Conservation (phyloP, 2,888 invertebrate genomes). For the Mystacides longicornis region DNA sequence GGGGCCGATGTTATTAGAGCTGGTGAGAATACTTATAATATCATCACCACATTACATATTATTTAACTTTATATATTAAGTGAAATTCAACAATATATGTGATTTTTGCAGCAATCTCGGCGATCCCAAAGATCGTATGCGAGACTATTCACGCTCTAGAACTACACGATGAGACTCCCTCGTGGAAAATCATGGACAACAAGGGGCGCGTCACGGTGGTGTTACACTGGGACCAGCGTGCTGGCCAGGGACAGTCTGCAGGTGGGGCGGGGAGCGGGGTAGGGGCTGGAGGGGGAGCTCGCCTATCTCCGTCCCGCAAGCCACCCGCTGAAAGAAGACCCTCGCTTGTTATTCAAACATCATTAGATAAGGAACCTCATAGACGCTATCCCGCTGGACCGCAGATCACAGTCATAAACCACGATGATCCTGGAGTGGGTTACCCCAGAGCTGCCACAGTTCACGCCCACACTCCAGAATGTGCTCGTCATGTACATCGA, state of each 20-base stretch:
- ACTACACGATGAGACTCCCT: constrained; percentile 92
- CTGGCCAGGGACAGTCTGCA: constrained; percentile 41
- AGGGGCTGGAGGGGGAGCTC: constrained; percentile 47
- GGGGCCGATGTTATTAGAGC: constrained; percentile 92
- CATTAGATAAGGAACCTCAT: constrained; percentile 55
- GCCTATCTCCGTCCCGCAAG: constrained; percentile 38
- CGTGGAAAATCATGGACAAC: constrained; percentile 98
- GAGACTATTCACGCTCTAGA: constrained; percentile 94
- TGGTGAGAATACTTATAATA: constrained; percentile 50
- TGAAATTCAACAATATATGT: not conserved
- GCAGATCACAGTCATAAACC: constrained; percentile 91
- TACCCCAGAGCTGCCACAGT: constrained; percentile 51
- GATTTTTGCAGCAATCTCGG: constrained; percentile 78
- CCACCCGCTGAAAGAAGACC: constrained; percentile 53
- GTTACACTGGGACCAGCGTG: constrained; percentile 92
- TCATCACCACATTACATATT: not conserved
- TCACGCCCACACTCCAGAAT: constrained; percentile 78
- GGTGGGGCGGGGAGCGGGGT: constrained; percentile 50
- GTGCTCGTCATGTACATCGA: constrained; percentile 63
- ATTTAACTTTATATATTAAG: not conserved
- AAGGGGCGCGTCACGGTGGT: constrained; percentile 95
- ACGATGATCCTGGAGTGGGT: constrained; percentile 63
- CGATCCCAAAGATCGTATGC: constrained; percentile 94
- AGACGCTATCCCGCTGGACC: constrained; percentile 53
- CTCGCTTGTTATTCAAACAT: constrained; percentile 67